Evolutionary conservation across 2,888 invertebrate genomes (phyloP).

Genomic region (Eupithecia dodoneata): DNA sequence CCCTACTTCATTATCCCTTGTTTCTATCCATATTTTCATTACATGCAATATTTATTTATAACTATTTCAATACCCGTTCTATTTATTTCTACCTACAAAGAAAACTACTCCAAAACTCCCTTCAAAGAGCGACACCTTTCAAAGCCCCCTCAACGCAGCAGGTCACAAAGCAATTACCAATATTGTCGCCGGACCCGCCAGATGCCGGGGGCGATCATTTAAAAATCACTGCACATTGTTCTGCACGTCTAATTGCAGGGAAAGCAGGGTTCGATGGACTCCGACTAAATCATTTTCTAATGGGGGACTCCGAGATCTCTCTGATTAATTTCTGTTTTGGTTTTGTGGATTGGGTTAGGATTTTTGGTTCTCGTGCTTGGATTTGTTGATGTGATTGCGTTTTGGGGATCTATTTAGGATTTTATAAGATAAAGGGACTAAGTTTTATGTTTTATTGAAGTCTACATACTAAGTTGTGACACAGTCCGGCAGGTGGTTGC

Average conservation of each 20-base stretch:
- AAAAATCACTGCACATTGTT: constrained; percentile 85
- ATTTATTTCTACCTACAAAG: neutral
- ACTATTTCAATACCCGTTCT: neutral
- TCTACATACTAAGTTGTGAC: no score
- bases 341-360: constrained; percentile 38
- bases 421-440: neutral
- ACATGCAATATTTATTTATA: neutral
- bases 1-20: neutral
- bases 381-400: constrained; percentile 23
- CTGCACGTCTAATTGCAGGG: constrained; percentile 83
- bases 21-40: neutral
- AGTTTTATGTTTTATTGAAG: no score
- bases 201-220: constrained; percentile 80
- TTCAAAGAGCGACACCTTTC: constrained; percentile 3
- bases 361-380: constrained; percentile 33
- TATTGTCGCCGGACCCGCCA: constrained; percentile 69
- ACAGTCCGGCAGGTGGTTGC: no score
- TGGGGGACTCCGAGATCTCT: constrained; percentile 56
- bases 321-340: constrained; percentile 55
- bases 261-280: constrained; percentile 80
- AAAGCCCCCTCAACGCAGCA: constrained; percentile 16
- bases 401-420: neutral
- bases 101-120: constrained; percentile 9
- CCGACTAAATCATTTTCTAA: constrained; percentile 80
- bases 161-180: constrained; percentile 70